Base-by-base conservation (phyloP, 2,888 invertebrate species). In the Parnassius glacialis region DNA sequence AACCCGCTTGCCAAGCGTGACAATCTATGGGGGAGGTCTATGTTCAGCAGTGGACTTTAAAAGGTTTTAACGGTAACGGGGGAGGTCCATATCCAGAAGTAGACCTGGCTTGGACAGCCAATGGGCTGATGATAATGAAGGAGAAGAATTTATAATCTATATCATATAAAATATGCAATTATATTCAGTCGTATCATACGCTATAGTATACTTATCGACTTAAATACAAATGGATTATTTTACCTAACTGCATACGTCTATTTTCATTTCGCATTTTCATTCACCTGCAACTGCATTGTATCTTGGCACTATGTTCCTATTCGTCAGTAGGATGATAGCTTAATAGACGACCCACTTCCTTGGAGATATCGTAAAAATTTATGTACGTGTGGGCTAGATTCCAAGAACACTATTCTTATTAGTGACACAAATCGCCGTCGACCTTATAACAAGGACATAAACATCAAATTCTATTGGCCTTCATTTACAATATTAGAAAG, bases 301-400 rank as follows among this genome's bases (percentile, higher is more conserved):
- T 61, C 45, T 62, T 62, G 58, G 58, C 62, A 62, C 20, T 50
- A 51, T n/a, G 44, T 54, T 41, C 48, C 48, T 50, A 43, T 51
- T 34, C 16, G 13, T 45, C 42, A 62, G 54, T 58, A 45, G 54
- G 44, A 54, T 58, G 50, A 50, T 54, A 51, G 47, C 56, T 57
- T 61, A 57, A 61, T 57, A 57, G 53, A 54, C 16, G 62, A 54
- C 62, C 57, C 51, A 62, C 50, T 62, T 62, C 58, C 58, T 51
- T 43, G 43, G 50, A 50, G 56, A 20, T 61, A 61, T 52, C 61
- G 58, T 58, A 53, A 62, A 54, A 54, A 34, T 45, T 53, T 53
- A 44, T 52, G 53, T 44, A 34, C 7, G 7, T 34, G 5, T 51
- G 62, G 62, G 62, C 62, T 54, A 5, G 54, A n/a, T 54, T 62